Evolutionary conservation across 2,797 vertebrate genomes (phyloP), one percentile per base, ranked within the genome.

Genomic region (Sebastes jordani): DNA sequence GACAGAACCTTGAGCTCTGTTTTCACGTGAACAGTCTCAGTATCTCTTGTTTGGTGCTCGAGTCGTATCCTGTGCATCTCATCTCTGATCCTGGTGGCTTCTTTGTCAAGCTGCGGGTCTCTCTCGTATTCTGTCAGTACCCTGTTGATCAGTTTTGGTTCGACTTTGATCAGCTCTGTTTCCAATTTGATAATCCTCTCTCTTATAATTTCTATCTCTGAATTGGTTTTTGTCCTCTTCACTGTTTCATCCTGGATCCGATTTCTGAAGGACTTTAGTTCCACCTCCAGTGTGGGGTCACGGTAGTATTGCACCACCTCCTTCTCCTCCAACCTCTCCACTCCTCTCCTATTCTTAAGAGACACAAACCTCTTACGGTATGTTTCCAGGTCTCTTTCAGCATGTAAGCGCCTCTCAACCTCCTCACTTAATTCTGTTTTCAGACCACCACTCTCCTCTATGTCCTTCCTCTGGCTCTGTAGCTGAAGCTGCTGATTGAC

Each of bases 221-320:
- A 89, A 22, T 93, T 82, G 30, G 95, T 94, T 36, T 56, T 49
- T 11, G 96, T 89, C 55, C 95, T 94, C 83, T 94, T 96, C n/a
- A 65, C 66, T 46, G 76, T 52, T 92, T 98, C 96, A 0, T 96
- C 94, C 8, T 97, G 91, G 32, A 97, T 93, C 81, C 91, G 95
- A 65, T 85, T 93, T 20, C 71, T 94, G 72, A 96, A 67, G 34
- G 90, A 84, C 78, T 93, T 76, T 6, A 99, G 61, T 18, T 93
- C 95, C 9, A 72, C 83, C 83, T 99, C 97, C 36, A 98, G 65
- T 85, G 96, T 96, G 7, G 97, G 96, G 79, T 99, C 97, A 29
- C 97, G 96, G 89, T 97, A 99, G 84, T 98, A 97, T 58, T 97
- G 95, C 70, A 99, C 95, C 25, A 98, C 95, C 81, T 99, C 98